Evolutionary conservation across 1,140 invertebrate species (phyloP).

Genomic region (Macrobrachium nipponense): DNA sequence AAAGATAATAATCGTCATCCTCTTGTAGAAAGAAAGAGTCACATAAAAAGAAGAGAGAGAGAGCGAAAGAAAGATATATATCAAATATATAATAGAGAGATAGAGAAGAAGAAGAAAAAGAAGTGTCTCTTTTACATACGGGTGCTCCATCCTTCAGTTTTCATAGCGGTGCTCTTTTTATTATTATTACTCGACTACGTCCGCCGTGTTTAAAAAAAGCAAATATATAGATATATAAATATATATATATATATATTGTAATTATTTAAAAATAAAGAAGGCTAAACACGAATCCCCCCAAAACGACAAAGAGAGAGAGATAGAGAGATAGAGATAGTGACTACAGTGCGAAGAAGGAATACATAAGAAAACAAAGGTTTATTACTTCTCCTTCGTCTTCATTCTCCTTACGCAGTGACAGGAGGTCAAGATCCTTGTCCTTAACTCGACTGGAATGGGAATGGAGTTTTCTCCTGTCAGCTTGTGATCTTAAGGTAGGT

Average conservation of each 20-base stretch:
- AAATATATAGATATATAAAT: too few species aligned
- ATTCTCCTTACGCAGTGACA: not conserved
- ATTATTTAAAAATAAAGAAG: too few species aligned
- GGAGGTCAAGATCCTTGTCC: not conserved
- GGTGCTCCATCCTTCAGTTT: too few species aligned
- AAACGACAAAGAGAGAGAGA: too few species aligned
- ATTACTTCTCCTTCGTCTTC: not conserved
- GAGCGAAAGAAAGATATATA: not conserved
- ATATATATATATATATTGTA: too few species aligned
- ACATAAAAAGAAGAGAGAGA: not conserved
- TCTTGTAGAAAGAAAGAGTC: not conserved
- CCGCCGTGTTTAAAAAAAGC: not conserved
- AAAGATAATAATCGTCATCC: not conserved
- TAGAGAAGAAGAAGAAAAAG: not conserved
- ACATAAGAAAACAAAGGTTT: not conserved
- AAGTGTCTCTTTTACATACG: not conserved
- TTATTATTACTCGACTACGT: too few species aligned
- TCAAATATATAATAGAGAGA: not conserved
- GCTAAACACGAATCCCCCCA: too few species aligned
- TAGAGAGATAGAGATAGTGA: too few species aligned
- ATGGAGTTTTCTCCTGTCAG: constrained; percentile 20
- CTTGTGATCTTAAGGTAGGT: constrained; percentile 43
- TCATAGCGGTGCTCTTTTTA: too few species aligned
- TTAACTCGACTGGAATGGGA: not conserved
- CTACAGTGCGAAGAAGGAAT: too few species aligned